phyloP scores from a whole-genome alignment of 2,888 invertebrate genomes.

The Chaetogeoica ovagalla region DNA sequence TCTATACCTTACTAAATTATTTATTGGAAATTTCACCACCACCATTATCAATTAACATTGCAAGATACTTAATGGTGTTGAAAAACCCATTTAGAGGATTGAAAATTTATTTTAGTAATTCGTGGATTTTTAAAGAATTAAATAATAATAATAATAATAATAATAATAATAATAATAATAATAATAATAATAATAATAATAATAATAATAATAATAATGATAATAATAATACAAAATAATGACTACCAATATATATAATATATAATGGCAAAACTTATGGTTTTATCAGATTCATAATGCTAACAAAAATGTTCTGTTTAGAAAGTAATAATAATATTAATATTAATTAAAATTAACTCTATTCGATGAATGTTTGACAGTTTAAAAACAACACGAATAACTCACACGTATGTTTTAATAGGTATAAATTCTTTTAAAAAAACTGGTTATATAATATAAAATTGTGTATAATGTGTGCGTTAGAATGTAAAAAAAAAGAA shows the following conservation, averaged over 20 bases:
- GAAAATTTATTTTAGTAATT: constrained; percentile 40
- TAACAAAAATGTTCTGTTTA: constrained; percentile 45
- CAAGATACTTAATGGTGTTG: constrained; percentile 13
- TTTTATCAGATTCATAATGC: constrained; percentile 50
- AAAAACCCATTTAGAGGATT: constrained; percentile 15
- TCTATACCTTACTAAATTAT: constrained; percentile 34
- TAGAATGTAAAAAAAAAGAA: constrained; percentile 43
- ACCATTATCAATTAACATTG: constrained; percentile 26
- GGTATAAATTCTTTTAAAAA: constrained; percentile 49
- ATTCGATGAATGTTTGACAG: constrained; percentile 45
- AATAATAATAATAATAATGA: constrained; percentile 35
- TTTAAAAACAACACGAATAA: constrained; percentile 48
- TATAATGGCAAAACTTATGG: constrained; percentile 45
- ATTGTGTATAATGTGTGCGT: constrained; percentile 48
- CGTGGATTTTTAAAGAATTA: constrained; percentile 44
- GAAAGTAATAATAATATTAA: constrained; percentile 45
- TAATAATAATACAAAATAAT: constrained; percentile 46
- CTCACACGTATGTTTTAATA: constrained; percentile 48
- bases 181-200: constrained; percentile 35
- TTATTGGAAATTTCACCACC: constrained; percentile 13
- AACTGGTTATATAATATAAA: constrained; percentile 48
- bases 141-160: constrained; percentile 36
- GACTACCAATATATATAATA: constrained; percentile 27
- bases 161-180: constrained; percentile 37
- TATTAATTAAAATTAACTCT: constrained; percentile 42